These are phyloP conservation scores for Solenodon paradoxus DNA, from an alignment of 2,113 vertebrate genomes.

Conservation along the genomic window DNA sequence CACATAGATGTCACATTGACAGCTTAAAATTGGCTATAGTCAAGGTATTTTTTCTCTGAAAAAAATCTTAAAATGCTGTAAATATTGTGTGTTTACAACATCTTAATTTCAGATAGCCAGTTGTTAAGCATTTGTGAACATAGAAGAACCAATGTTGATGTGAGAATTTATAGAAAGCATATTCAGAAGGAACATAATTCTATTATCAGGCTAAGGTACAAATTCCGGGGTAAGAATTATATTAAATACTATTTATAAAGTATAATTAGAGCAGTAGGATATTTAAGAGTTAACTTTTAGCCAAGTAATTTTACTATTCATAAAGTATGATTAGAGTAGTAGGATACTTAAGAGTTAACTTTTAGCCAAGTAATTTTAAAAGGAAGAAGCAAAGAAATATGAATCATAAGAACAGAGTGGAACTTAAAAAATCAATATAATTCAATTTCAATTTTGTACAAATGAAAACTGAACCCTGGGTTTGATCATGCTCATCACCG, in stretches of 20 bases:
- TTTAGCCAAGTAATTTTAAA: not conserved
- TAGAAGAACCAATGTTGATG: not conserved
- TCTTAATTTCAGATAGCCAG: not conserved
- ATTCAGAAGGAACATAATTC: not conserved
- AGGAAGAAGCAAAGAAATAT: not conserved
- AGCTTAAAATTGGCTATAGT: not conserved
- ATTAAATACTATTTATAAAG: not conserved
- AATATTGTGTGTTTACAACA: not conserved
- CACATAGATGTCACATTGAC: not conserved
- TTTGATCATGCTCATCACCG: not conserved
- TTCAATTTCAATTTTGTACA: not conserved
- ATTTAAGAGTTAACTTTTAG: not conserved
- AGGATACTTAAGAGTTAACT: not conserved
- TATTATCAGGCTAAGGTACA: not conserved
- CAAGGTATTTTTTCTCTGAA: not conserved
- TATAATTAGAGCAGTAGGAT: not conserved
- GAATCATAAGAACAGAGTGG: not conserved
- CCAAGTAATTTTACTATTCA: not conserved
- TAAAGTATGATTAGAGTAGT: not conserved
- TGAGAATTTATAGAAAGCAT: not conserved
- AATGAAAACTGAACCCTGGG: not conserved
- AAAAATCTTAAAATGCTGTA: not conserved
- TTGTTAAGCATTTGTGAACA: not conserved
- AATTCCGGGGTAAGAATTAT: not conserved
- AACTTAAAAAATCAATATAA: not conserved